These are phyloP conservation scores for Peromyscus californicus DNA, from an alignment of 2,113 vertebrate genomes.

Conservation along the genomic window DNA sequence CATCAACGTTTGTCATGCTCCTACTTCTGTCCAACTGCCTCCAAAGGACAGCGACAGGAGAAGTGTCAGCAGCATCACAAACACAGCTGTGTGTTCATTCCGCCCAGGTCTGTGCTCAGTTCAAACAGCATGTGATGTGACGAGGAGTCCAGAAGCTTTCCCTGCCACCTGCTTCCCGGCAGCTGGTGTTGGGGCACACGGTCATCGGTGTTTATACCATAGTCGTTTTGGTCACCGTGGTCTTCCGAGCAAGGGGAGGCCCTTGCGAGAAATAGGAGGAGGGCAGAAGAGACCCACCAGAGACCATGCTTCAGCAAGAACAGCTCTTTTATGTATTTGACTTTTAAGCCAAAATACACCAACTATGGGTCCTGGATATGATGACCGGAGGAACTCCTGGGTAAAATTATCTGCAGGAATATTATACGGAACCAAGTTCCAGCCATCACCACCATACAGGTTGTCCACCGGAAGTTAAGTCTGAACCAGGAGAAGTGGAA, in stretches of 20 bases:
- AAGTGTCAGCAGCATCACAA: background rate
- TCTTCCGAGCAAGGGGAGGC: background rate
- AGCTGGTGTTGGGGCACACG: background rate
- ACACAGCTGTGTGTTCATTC: conserved; percentile 18
- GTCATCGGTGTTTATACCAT: accelerated
- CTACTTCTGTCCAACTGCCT: background rate
- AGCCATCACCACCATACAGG: background rate
- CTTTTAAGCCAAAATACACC: background rate
- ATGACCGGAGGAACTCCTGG: background rate
- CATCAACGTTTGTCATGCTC: background rate
- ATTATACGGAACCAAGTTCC: background rate
- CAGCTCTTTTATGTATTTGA: background rate
- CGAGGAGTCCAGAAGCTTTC: background rate
- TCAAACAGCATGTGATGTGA: background rate
- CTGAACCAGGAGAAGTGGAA: background rate
- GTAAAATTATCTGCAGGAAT: background rate
- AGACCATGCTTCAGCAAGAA: too few species aligned
- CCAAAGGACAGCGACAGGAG: background rate
- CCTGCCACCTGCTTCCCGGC: background rate
- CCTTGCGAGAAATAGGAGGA: background rate
- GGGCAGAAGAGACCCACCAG: background rate
- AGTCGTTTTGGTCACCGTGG: accelerated
- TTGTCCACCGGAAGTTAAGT: background rate
- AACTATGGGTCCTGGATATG: background rate
- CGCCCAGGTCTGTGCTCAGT: background rate